These are phyloP conservation scores for Acrobasis repandana DNA, from an alignment of 2,888 invertebrate species.

Conservation along the genomic window DNA sequence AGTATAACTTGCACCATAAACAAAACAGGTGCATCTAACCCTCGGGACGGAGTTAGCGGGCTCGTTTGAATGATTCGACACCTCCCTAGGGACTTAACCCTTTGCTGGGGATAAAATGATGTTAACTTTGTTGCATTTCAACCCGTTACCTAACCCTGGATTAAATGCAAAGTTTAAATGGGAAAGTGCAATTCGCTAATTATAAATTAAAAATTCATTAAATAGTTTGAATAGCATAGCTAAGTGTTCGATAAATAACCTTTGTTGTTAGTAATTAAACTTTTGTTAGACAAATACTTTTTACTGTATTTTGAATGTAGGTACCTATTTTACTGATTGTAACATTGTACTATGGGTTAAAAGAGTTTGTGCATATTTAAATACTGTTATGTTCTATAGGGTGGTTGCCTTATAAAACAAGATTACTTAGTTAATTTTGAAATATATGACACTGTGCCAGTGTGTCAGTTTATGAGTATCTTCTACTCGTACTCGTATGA, in stretches of 20 bases:
- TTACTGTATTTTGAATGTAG: too few relatives aligned
- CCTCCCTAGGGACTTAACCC: slow-evolving; percentile 73
- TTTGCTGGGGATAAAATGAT: slow-evolving; percentile 63
- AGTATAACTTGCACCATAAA: slow-evolving; percentile 42
- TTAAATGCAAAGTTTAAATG: slow-evolving; percentile 3
- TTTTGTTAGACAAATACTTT: too few relatives aligned
- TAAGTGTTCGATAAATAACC: neutral
- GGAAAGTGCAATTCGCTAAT: neutral
- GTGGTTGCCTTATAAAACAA: too few relatives aligned
- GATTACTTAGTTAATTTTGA: too few relatives aligned
- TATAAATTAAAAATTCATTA: neutral
- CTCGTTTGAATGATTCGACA: slow-evolving; percentile 77
- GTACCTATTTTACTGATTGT: too few relatives aligned
- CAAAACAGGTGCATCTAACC: slow-evolving; percentile 61
- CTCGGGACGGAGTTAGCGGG: slow-evolving; percentile 70
- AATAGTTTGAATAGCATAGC: neutral
- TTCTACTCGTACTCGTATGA: too few relatives aligned
- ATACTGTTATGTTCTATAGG: too few relatives aligned
- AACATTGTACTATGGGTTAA: too few relatives aligned
- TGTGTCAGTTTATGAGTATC: too few relatives aligned
- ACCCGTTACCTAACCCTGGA: slow-evolving; percentile 20
- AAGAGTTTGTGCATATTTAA: too few relatives aligned
- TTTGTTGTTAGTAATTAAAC: too few relatives aligned
- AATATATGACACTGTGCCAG: too few relatives aligned
- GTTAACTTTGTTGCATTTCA: slow-evolving; percentile 37